Percentiles rank a stretch among this genome's conserved stretches.
phyloP scores from a whole-genome alignment of 2,888 invertebrate genomes.

The Uloborus plumipes region DNA sequence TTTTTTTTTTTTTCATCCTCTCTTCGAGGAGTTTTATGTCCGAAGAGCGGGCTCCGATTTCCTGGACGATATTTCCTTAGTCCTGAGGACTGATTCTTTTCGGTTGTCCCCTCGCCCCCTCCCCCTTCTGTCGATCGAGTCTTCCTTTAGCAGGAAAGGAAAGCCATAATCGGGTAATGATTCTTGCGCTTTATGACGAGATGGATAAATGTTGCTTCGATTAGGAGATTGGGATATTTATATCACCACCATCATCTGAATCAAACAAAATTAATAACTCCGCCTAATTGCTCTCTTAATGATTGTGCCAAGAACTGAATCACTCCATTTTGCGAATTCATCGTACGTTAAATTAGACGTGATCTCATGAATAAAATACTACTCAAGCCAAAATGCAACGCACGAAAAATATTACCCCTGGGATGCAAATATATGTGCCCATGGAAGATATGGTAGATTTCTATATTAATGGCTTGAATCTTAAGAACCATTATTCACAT shows the following conservation, averaged over 20 bases:
- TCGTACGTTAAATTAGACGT: too few species aligned
- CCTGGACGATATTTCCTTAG: slow-evolving; percentile 20
- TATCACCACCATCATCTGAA: slow-evolving; percentile 13
- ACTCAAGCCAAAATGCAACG: too few species aligned
- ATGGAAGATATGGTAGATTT: too few species aligned
- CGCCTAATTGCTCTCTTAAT: slow-evolving; percentile 17
- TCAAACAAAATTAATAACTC: slow-evolving; percentile 22
- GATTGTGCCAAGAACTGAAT: not conserved
- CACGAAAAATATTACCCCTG: too few species aligned
- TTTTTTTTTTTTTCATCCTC: slow-evolving; percentile 11
- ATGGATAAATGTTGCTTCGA: slow-evolving; percentile 16
- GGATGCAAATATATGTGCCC: too few species aligned
- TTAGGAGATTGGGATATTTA: slow-evolving; percentile 43
- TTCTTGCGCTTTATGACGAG: slow-evolving; percentile 20
- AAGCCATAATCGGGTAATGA: slow-evolving; percentile 32
- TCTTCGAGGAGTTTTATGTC: slow-evolving; percentile 16
- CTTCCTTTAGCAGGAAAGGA: not conserved
- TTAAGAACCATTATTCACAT: too few species aligned
- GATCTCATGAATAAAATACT: too few species aligned
- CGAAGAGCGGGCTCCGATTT: slow-evolving; percentile 20
- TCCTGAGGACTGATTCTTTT: not conserved
- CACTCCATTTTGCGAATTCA: too few species aligned
- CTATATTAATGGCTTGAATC: too few species aligned
- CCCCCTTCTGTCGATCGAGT: not conserved
- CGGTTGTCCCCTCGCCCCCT: too few species aligned